A percentile compares a stretch with the other conserved stretches of the same genome.
Evolutionary conservation across 2,113 vertebrate species (phyloP).

Genomic region (Malurus elegans): DNA sequence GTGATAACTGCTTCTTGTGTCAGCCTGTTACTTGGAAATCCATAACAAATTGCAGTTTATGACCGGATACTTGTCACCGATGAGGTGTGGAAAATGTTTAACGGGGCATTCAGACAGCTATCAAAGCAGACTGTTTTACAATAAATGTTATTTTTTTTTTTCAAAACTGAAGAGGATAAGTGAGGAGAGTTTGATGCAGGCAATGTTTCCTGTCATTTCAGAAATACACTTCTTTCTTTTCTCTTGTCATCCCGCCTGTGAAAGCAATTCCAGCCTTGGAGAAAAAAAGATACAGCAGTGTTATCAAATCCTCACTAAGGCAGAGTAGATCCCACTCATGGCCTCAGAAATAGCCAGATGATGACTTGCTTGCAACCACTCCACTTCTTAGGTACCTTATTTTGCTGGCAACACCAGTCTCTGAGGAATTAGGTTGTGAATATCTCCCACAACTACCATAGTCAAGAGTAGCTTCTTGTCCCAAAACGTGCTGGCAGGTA

Average conservation of each 20-base stretch:
- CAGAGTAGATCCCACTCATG: not conserved
- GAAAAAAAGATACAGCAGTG: not conserved
- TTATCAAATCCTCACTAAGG: not conserved
- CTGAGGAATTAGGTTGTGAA: not conserved
- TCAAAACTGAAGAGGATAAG: not conserved
- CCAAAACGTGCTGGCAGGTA: not conserved
- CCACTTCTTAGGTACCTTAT: not conserved
- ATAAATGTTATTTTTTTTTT: conserved; percentile 13
- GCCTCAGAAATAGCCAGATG: not conserved
- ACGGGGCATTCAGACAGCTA: not conserved
- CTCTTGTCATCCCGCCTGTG: not conserved
- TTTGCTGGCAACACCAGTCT: not conserved
- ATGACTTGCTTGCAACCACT: not conserved
- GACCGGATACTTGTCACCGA: not conserved
- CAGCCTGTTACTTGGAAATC: conserved; percentile 5
- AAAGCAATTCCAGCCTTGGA: not conserved
- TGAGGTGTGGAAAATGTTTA: conserved; percentile 18
- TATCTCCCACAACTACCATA: not conserved
- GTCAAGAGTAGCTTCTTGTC: not conserved
- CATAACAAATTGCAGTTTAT: not conserved
- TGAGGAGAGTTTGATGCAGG: not conserved
- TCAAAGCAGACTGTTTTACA: conserved; percentile 5
- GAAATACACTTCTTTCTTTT: not conserved
- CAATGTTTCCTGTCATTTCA: not conserved
- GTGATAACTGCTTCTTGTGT: not conserved